Evolutionary conservation across 2,797 vertebrate species (phyloP).

Genomic region (Rachycentron canadum): DNA sequence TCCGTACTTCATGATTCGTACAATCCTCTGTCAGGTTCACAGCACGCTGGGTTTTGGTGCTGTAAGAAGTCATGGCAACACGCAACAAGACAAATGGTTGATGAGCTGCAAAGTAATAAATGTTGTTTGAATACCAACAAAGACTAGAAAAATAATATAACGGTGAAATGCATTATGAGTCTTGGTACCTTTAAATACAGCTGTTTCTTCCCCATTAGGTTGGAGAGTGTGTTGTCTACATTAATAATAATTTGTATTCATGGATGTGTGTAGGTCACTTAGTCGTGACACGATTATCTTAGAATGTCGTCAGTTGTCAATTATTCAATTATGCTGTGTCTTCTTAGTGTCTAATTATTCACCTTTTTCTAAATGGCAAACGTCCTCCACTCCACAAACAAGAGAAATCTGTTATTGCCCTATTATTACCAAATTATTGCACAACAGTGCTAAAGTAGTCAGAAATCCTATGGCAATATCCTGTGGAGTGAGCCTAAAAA

Average conservation of each 20-base stretch:
- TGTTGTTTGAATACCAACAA: slow-evolving; percentile 2
- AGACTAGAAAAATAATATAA: neutral
- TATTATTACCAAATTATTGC: neutral
- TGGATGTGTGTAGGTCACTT: neutral
- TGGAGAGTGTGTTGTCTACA: neutral
- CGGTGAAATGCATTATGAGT: neutral
- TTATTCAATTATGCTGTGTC: neutral
- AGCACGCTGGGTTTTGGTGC: slow-evolving; percentile 18
- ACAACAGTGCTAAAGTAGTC: neutral
- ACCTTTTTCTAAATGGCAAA: neutral
- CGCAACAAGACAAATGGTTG: slow-evolving; percentile 16
- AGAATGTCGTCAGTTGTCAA: neutral
- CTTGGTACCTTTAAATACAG: neutral
- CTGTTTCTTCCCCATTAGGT: neutral
- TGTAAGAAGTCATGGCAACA: slow-evolving; percentile 18
- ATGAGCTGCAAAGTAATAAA: slow-evolving; percentile 4
- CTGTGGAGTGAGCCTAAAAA: neutral
- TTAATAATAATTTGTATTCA: neutral
- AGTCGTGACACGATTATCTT: neutral
- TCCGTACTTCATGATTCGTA: slow-evolving; percentile 49
- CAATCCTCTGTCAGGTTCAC: slow-evolving; percentile 68
- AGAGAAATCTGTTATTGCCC: neutral
- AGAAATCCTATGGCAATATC: neutral
- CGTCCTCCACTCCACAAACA: neutral
- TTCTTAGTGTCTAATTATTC: neutral